Evolutionary conservation across 1,140 invertebrate species (phyloP).

Genomic region (Procambarus clarkii): DNA sequence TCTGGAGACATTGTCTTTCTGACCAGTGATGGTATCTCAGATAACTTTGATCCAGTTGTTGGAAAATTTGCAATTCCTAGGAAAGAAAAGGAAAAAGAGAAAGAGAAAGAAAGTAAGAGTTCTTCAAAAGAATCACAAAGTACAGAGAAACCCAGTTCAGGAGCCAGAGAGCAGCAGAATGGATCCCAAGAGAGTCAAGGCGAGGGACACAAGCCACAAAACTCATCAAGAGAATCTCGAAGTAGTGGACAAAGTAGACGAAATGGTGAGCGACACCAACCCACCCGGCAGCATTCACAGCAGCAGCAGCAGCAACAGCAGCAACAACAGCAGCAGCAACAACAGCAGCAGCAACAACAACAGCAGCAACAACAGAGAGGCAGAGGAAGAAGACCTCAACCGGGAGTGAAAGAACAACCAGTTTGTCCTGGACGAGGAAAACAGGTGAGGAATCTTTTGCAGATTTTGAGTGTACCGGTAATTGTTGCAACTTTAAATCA

Average conservation of each 20-base stretch:
- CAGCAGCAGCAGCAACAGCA: slow-evolving; percentile 33
- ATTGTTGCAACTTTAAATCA: too few relatives aligned
- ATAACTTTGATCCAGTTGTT: slow-evolving; percentile 96
- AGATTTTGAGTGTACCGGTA: too few relatives aligned
- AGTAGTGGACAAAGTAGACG: slow-evolving; percentile 18
- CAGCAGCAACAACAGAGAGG: slow-evolving; percentile 19
- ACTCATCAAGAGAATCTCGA: slow-evolving; percentile 8
- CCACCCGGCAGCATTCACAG: slow-evolving; percentile 1
- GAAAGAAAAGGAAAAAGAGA: slow-evolving; percentile 24
- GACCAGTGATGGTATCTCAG: slow-evolving; percentile 93
- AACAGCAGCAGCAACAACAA: too few relatives aligned
- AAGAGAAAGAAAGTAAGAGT: slow-evolving; percentile 32
- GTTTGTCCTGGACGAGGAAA: slow-evolving; percentile 15
- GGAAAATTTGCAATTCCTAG: slow-evolving; percentile 90
- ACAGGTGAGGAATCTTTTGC: neutral
- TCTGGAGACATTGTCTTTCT: slow-evolving; percentile 91
- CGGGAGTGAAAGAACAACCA: slow-evolving; percentile 15
- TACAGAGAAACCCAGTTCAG: slow-evolving; percentile 12
- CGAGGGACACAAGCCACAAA: neutral
- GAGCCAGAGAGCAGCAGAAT: slow-evolving; percentile 47
- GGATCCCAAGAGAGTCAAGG: slow-evolving; percentile 8
- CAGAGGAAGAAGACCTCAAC: slow-evolving; percentile 33
- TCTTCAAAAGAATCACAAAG: slow-evolving; percentile 16
- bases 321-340: neutral
- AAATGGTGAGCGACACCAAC: slow-evolving; percentile 19